Conservation (phyloP, 1,140 invertebrate genomes). For the Bilobella aurantiaca region DNA sequence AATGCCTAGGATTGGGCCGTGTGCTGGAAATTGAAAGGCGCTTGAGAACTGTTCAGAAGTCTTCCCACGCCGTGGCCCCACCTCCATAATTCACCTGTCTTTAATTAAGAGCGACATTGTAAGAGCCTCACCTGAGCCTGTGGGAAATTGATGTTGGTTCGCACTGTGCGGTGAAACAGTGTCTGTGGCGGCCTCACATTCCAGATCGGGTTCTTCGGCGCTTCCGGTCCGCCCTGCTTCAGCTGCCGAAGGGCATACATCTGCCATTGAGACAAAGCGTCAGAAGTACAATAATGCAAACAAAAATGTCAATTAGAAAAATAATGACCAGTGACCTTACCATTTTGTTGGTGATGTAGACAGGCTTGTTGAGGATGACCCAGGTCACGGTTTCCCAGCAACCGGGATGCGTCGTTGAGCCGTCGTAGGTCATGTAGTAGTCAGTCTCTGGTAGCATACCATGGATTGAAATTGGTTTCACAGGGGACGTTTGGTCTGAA, state of each 20-base stretch:
- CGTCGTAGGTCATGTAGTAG: constrained; percentile 95
- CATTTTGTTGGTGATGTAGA: constrained; percentile 91
- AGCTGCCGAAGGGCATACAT: constrained; percentile 65
- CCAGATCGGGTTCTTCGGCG: constrained; percentile 81
- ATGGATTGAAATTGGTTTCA: constrained; percentile 68
- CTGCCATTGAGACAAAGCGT: constrained; percentile 46
- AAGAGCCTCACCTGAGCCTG: constrained; percentile 54
- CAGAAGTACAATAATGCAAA: neutral
- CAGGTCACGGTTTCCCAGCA: constrained; percentile 89
- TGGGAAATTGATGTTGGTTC: constrained; percentile 92
- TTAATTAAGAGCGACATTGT: constrained; percentile 27
- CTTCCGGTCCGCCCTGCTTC: constrained; percentile 72
- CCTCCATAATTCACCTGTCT: constrained; percentile 25
- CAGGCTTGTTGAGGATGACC: constrained; percentile 91
- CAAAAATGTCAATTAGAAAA: neutral
- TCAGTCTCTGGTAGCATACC: constrained; percentile 81
- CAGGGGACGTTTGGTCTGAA: constrained; percentile 64
- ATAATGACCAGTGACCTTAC: constrained; percentile 48
- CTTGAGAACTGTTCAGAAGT: constrained; percentile 6
- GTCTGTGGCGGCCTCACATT: constrained; percentile 83
- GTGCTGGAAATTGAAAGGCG: neutral
- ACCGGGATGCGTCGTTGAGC: constrained; percentile 85
- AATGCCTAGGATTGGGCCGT: neutral
- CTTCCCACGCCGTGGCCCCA: neutral
- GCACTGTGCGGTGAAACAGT: constrained; percentile 75